phyloP scores from a whole-genome alignment of 2,888 invertebrate genomes.

The Dascillus cervinus region DNA sequence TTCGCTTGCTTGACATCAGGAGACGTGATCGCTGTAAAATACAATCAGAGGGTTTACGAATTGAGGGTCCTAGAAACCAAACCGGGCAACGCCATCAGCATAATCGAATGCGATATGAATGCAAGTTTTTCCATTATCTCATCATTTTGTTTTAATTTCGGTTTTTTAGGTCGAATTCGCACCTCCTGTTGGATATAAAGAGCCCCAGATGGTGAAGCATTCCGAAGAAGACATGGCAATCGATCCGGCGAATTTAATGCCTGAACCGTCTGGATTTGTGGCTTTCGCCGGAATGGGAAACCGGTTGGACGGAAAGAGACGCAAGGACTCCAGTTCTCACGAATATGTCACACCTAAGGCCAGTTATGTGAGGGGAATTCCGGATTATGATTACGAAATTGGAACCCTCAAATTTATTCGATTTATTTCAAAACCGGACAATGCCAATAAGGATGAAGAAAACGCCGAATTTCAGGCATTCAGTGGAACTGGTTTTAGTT shows the following conservation, averaged over 20 bases:
- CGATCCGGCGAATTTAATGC: constrained; percentile 61
- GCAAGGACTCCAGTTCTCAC: constrained; percentile 43
- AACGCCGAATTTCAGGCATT: constrained; percentile 62
- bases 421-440: constrained; percentile 47
- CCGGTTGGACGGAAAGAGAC: constrained; percentile 79
- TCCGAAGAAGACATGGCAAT: constrained; percentile 55
- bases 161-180: constrained; percentile 83
- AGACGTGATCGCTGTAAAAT: constrained; percentile 94
- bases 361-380: constrained; percentile 75
- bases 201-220: constrained; percentile 53
- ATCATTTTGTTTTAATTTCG: constrained; percentile 2
- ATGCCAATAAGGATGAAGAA: constrained; percentile 45
- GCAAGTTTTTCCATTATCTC: constrained; percentile 49
- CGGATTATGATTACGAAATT: constrained; percentile 84
- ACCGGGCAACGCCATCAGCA: constrained; percentile 92
- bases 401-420: constrained; percentile 81
- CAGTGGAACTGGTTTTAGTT: constrained; percentile 70
- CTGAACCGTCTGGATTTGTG: constrained; percentile 59
- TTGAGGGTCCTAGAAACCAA: constrained; percentile 92
- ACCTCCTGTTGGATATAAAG: constrained; percentile 92
- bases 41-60: constrained; percentile 94
- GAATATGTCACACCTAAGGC: constrained; percentile 36
- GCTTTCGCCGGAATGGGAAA: constrained; percentile 76
- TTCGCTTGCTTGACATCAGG: constrained; percentile 97
- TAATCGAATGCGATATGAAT: constrained; percentile 99